phyloP scores from a whole-genome alignment of 2,113 vertebrate species.

The Heterotilapia buettikoferi region DNA sequence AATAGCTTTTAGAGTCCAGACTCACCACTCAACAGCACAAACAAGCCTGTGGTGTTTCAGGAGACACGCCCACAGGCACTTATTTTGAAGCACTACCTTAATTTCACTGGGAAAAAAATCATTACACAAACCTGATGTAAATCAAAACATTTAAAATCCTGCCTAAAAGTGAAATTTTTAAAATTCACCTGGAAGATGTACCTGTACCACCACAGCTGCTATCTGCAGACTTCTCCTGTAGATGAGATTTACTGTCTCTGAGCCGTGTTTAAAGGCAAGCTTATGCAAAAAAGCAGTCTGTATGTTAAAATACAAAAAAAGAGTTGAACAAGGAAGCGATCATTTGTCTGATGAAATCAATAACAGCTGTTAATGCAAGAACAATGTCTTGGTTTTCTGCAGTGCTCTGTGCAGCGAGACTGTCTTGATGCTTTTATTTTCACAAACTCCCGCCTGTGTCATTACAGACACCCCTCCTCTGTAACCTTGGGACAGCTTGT shows the following conservation, averaged over 20 bases:
- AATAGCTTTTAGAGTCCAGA: background rate
- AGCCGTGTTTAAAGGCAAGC: background rate
- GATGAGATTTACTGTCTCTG: background rate
- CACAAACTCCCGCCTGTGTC: background rate
- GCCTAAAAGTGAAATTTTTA: background rate
- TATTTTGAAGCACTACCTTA: background rate
- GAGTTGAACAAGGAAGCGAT: background rate
- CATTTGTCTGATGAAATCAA: background rate
- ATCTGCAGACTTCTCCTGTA: background rate
- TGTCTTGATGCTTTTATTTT: background rate
- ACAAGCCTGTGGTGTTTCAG: background rate
- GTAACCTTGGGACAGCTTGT: background rate
- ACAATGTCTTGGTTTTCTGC: background rate
- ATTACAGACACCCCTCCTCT: too few species aligned
- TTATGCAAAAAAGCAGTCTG: background rate
- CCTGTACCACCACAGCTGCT: fast-evolving
- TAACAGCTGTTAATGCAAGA: background rate
- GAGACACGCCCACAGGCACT: background rate
- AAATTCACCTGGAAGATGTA: background rate
- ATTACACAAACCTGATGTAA: background rate
- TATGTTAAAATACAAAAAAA: background rate
- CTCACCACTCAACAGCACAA: background rate
- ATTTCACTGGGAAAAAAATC: background rate
- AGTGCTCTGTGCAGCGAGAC: background rate
- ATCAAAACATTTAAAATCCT: background rate